Evolutionary conservation across 2,888 invertebrate genomes (phyloP), one percentile per base, ranked within the genome.

Genomic region (Adelphocoris suturalis): DNA sequence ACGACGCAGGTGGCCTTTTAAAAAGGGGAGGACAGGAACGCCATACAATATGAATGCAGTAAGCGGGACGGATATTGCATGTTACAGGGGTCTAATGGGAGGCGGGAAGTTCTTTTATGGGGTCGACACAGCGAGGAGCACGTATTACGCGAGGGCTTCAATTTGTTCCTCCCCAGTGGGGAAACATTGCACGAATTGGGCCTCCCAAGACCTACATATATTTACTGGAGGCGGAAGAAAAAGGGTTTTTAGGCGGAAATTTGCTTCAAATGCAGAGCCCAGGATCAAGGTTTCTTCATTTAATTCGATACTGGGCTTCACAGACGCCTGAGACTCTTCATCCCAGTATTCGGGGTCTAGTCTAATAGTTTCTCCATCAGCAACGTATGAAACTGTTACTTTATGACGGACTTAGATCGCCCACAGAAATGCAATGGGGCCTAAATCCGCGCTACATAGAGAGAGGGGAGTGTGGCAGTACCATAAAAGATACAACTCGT

Each of bases 21-120:
- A 61, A n/a, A 61, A 61, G n/a, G 61, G 19, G n/a, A n/a, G n/a
- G n/a, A n/a, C n/a, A 61, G 61, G 61, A 61, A 19, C 16, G 16
- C 19, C 61, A 68, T 68, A 68, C 23, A 68, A 68, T 68, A 68
- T 68, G 68, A 68, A 68, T 68, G 68, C 68, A 68, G 68, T 68
- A 68, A 68, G 68, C 68, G 23, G 68, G 23, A 23, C 68, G 68
- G 68, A 68, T 68, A 68, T 68, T 68, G 68, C 68, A 68, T 68
- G 68, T 23, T 23, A 68, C 13, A 68, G 68, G 27, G 68, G 68
- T 68, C 68, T 68, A 68, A 68, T 68, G 68, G 68, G 23, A 11
- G 68, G 23, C 23, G 68, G 68, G 27, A 11, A 61, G 61, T 61
- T 61, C 68, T 23, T 23, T 68, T 68, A 68, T 68, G 68, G 68